These are phyloP conservation scores for Cosmorhoe ocellata DNA, from an alignment of 2,888 invertebrate species.

Conservation along the genomic window DNA sequence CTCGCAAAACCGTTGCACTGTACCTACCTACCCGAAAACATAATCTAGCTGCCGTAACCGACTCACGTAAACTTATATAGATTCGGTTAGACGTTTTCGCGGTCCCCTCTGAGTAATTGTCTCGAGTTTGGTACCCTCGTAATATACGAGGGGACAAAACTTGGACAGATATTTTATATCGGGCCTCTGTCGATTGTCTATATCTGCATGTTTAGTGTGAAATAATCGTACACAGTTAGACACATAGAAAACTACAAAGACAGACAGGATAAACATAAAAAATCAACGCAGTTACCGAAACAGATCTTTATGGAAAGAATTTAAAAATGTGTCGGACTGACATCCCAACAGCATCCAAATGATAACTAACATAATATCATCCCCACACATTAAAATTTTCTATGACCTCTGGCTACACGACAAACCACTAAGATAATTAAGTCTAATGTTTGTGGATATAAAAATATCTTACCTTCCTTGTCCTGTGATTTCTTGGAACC, in stretches of 20 bases:
- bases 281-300: too few relatives aligned
- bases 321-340: too few relatives aligned
- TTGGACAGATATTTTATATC: slow-evolving; percentile 24
- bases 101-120: slow-evolving; percentile 41
- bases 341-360: too few relatives aligned
- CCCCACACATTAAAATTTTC: too few relatives aligned
- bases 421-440: too few relatives aligned
- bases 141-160: slow-evolving; percentile 29
- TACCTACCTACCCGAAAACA: slow-evolving; percentile 21
- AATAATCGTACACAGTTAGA: too few relatives aligned
- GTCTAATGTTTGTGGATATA: not conserved
- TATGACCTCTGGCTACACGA: too few relatives aligned
- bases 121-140: slow-evolving; percentile 31
- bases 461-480: not conserved
- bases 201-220: slow-evolving; percentile 5
- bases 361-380: too few relatives aligned
- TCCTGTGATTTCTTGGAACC: not conserved
- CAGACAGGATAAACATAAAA: too few relatives aligned
- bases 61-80: slow-evolving; percentile 36
- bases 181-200: slow-evolving; percentile 19
- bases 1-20: slow-evolving; percentile 18
- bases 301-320: too few relatives aligned
- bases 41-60: slow-evolving; percentile 31
- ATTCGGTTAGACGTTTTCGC: slow-evolving; percentile 34
- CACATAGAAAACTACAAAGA: not conserved